Evolutionary conservation across 2,113 vertebrate species (phyloP).

Genomic region (Vanacampus margaritifer): DNA sequence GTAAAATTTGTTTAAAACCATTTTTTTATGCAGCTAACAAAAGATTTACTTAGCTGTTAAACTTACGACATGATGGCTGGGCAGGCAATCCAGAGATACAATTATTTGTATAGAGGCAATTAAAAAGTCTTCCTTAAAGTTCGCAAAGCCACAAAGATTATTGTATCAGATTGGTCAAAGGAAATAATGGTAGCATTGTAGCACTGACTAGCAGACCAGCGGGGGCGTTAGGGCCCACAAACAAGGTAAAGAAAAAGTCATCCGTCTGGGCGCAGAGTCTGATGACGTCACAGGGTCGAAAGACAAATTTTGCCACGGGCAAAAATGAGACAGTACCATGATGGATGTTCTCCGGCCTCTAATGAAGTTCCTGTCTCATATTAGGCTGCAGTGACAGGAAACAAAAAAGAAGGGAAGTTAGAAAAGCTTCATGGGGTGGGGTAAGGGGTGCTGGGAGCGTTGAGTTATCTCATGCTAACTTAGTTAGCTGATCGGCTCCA

Average conservation of each 20-base stretch:
- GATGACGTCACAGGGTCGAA: conserved; percentile 35
- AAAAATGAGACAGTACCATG: conserved; percentile 45
- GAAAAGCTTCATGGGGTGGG: conserved; percentile 37
- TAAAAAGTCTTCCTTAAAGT: neutral
- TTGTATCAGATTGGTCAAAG: neutral
- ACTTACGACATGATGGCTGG: neutral
- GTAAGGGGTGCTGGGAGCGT: conserved; percentile 43
- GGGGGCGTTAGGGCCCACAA: conserved; percentile 1
- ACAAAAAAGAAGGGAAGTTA: conserved; percentile 43
- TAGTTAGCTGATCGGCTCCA: conserved; percentile 78
- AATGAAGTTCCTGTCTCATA: conserved; percentile 60
- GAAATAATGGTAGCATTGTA: conserved; percentile 9
- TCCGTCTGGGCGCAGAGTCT: conserved; percentile 27
- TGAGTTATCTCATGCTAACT: conserved; percentile 85
- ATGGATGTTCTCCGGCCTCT: conserved; percentile 49
- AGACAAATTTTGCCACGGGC: conserved; percentile 45
- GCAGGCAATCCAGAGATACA: too few species aligned
- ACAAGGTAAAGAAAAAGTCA: conserved; percentile 26
- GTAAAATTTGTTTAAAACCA: neutral
- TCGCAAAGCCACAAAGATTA: neutral
- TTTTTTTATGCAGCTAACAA: neutral
- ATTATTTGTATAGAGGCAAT: neutral
- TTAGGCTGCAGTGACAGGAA: conserved; percentile 58
- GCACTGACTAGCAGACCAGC: conserved; percentile 11
- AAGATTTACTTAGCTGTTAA: neutral